Evolutionary conservation across 2,113 vertebrate genomes (phyloP), one percentile per base, ranked within the genome.

Genomic region (Gorsachius goisagi): DNA sequence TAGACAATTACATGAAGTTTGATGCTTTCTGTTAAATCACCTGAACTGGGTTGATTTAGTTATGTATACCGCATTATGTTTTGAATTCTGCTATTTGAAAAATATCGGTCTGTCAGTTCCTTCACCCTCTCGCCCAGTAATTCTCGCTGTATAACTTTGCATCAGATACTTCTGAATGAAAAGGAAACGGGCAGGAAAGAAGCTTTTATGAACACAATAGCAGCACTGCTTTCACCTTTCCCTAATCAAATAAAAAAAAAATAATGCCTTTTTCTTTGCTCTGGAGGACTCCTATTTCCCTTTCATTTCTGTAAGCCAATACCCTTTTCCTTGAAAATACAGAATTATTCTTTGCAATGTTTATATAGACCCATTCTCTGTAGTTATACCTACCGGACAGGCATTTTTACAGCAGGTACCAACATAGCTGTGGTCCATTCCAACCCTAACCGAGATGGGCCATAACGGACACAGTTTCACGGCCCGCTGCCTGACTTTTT

Each of bases 1-100:
- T 88, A 95, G 94, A 92, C 67, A 64, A 90, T 96, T 95, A 86
- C 73, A 62, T 55, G 92, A 94, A 93, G 96, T 88, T 68, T 93
- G 69, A 66, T 50, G 94, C 91, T 96, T 97, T 95, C 95, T 72
- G 85, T 89, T 92, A 93, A 91, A 72, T 93, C 94, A 85, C 91
- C 94, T 92, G 93, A 88, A 91, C 68, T 71, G 90, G 77, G 69
- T 9, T 63, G 95, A 83, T 88, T 93, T 74, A 62, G 16, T 83
- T 88, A 89, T 74, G 75, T 78, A 86, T 88, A 91, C 45, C 0
- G 2, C 66, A 82, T 84, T 78, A 79, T 53, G 74, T 63, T 93
- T 87, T 87, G 80, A 71, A 89, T 79, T 78, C 63, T 86, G 83
- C 90, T 93, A 30, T 44, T 92, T 84, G 83, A 86, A 89, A 92